Evolutionary conservation across 2,797 vertebrate species (phyloP).

Genomic region (Gastrophryne carolinensis): DNA sequence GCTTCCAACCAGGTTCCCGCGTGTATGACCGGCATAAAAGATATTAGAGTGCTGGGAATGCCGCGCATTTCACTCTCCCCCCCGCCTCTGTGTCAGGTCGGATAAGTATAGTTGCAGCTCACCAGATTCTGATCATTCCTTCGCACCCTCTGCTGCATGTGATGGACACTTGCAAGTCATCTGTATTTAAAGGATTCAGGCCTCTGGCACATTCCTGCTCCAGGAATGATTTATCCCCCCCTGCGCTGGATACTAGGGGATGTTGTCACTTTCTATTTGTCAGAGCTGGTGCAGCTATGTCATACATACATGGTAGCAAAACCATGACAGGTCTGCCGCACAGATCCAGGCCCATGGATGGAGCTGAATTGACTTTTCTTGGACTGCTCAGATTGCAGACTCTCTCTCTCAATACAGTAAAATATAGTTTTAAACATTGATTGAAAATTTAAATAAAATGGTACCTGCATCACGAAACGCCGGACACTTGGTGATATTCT

Average conservation of each 20-base stretch:
- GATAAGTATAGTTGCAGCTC: conserved; percentile 41
- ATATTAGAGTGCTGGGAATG: too few species aligned
- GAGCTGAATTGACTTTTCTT: not conserved
- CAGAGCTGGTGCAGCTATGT: not conserved
- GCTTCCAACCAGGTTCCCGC: too few species aligned
- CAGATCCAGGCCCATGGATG: not conserved
- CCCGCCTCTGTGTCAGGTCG: not conserved
- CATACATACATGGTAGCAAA: conserved; percentile 43
- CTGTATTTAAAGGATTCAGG: conserved; percentile 39
- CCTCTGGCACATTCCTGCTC: conserved; percentile 46
- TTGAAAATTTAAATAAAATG: too few species aligned
- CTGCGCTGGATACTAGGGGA: conserved; percentile 19
- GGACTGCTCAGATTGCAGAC: too few species aligned
- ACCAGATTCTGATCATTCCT: conserved; percentile 43
- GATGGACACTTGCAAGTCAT: conserved; percentile 39
- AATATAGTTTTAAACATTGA: too few species aligned
- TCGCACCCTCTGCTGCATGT: conserved; percentile 1
- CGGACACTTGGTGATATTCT: too few species aligned
- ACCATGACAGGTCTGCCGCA: not conserved
- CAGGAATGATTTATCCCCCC: conserved; percentile 33
- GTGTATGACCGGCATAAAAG: too few species aligned
- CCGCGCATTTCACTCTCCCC: conserved; percentile 7
- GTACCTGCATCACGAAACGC: too few species aligned
- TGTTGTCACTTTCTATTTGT: conserved; percentile 50
- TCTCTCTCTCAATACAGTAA: too few species aligned